Percentiles rank a stretch among this genome's conserved stretches.
Conservation (phyloP, 1,140 invertebrate species). For the Zeugodacus cucurbitae region DNA sequence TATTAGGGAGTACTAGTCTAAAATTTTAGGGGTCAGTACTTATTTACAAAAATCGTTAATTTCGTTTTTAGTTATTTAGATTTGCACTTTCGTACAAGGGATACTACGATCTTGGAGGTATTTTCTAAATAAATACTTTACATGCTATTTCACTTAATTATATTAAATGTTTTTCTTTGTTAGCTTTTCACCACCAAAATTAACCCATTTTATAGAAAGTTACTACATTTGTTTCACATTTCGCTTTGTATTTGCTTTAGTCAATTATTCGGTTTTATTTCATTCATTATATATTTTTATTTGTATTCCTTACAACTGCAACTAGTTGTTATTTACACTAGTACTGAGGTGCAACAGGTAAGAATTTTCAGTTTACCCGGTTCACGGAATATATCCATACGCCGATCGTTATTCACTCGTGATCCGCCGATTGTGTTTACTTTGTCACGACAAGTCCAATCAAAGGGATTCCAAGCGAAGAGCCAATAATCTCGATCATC, state of each 20-base stretch:
- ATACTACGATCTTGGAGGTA: background rate
- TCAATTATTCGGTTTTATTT: background rate
- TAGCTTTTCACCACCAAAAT: background rate
- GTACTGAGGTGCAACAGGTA: constrained; percentile 63
- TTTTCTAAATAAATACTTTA: background rate
- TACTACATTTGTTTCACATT: background rate
- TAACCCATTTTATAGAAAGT: background rate
- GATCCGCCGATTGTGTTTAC: constrained; percentile 64
- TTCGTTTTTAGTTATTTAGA: background rate
- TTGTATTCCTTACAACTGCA: background rate
- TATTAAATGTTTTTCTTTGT: background rate
- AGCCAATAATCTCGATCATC: constrained; percentile 71
- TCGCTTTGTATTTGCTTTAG: background rate
- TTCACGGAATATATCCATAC: constrained; percentile 66
- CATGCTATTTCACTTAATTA: background rate
- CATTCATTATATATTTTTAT: background rate
- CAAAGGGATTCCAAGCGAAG: constrained; percentile 73
- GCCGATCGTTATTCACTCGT: constrained; percentile 63
- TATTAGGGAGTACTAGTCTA: too few relatives aligned
- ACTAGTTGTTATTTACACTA: constrained; percentile 60
- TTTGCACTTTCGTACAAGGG: background rate
- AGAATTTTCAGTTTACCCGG: constrained; percentile 65
- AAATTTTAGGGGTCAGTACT: background rate
- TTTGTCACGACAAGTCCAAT: constrained; percentile 65
- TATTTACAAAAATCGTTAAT: background rate